Percentiles rank a stretch among this genome's conserved stretches.
Evolutionary conservation across 2,888 invertebrate species (phyloP).

Genomic region (Troilus luridus): DNA sequence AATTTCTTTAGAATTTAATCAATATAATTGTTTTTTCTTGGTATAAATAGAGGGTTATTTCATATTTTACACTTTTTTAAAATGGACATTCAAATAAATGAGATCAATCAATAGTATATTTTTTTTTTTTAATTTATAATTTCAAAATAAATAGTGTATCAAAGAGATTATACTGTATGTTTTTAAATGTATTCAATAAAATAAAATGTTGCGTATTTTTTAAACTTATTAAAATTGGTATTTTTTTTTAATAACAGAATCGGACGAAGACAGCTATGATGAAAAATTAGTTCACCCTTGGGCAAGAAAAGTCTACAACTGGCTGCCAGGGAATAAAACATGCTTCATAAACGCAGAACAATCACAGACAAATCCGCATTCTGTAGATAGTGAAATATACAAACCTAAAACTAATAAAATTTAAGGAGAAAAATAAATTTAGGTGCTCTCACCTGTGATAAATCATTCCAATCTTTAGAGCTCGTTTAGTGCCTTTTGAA

Average conservation of each 20-base stretch:
- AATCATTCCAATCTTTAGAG: constrained; percentile 56
- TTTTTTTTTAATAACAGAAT: constrained; percentile 66
- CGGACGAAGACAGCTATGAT: constrained; percentile 76
- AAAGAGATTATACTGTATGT: not conserved
- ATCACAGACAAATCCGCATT: constrained; percentile 55
- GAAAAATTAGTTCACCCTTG: constrained; percentile 78
- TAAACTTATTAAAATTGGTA: not conserved
- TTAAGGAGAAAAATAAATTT: constrained; percentile 41
- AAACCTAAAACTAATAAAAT: constrained; percentile 55
- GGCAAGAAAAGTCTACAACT: constrained; percentile 74
- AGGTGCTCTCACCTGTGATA: constrained; percentile 61
- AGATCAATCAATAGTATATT: too few species aligned
- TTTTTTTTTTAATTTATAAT: too few species aligned
- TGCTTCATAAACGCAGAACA: constrained; percentile 63
- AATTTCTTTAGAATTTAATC: too few species aligned
- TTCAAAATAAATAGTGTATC: not conserved
- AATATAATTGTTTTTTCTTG: too few species aligned
- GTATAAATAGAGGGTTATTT: too few species aligned
- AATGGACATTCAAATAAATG: too few species aligned
- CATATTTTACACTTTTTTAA: too few species aligned
- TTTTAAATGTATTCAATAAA: not conserved
- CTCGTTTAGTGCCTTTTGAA: constrained; percentile 55
- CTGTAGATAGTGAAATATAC: constrained; percentile 61
- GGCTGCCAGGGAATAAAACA: constrained; percentile 71
- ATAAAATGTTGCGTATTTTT: not conserved